Percentiles rank a stretch among this genome's conserved stretches.
phyloP scores from a whole-genome alignment of 1,140 invertebrate genomes.

The Zaprionus lachaisei region DNA sequence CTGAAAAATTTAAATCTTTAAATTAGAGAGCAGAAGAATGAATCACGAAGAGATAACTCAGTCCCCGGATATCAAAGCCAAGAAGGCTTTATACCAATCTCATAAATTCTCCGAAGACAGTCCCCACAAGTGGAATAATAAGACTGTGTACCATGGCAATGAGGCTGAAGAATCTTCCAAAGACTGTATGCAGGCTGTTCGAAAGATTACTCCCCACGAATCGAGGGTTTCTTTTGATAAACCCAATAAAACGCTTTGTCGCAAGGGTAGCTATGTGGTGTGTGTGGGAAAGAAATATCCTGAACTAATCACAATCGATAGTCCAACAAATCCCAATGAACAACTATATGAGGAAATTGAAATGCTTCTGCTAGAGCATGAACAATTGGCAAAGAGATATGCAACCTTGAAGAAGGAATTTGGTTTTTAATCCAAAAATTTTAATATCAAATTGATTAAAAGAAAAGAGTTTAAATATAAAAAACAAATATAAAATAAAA shows the following conservation, averaged over 20 bases:
- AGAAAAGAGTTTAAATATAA: too few relatives aligned
- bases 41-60: too few relatives aligned
- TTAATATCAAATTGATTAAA: too few relatives aligned
- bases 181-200: background rate
- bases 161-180: conserved; percentile 6
- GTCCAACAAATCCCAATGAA: too few relatives aligned
- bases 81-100: too few relatives aligned
- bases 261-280: conserved; percentile 2
- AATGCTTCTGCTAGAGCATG: too few relatives aligned
- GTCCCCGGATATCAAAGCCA: too few relatives aligned
- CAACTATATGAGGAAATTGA: too few relatives aligned
- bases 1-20: background rate
- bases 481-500: too few relatives aligned
- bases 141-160: conserved; percentile 22
- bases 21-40: background rate
- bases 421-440: too few relatives aligned
- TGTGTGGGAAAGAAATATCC: conserved; percentile 20
- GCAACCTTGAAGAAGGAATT: background rate
- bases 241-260: background rate
- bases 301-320: conserved; percentile 6
- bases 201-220: background rate
- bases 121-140: too few relatives aligned
- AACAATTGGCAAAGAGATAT: background rate
- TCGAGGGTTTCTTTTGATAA: background rate
- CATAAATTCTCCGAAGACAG: too few relatives aligned